Evolutionary conservation across 2,888 invertebrate genomes (phyloP).

Genomic region (Atherix ibis): DNA sequence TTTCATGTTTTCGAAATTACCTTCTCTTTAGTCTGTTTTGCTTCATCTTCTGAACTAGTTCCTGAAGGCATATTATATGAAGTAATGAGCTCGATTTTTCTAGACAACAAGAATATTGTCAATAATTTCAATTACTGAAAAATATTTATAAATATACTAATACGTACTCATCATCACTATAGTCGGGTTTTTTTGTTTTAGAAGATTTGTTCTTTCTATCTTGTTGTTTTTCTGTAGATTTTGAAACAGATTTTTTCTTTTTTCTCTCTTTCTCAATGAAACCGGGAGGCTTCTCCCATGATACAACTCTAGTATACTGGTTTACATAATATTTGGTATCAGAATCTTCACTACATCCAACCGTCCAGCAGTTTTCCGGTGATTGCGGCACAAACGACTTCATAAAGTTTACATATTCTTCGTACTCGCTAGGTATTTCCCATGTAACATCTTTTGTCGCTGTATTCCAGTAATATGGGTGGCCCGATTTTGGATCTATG

Average conservation of each 20-base stretch:
- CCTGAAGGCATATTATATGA: slow-evolving; percentile 38
- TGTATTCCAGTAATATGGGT: slow-evolving; percentile 48
- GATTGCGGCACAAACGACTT: slow-evolving; percentile 1
- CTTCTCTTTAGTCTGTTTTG: too few species aligned
- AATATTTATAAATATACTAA: not conserved
- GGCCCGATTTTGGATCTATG: slow-evolving; percentile 42
- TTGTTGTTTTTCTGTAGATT: slow-evolving; percentile 12
- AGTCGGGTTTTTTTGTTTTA: slow-evolving; percentile 18
- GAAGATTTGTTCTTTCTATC: slow-evolving; percentile 4
- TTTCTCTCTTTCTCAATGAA: slow-evolving; percentile 9
- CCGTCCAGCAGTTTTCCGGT: slow-evolving; percentile 7
- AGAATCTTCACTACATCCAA: slow-evolving; percentile 11
- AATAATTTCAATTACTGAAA: not conserved
- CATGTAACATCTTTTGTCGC: slow-evolving; percentile 47
- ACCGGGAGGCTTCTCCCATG: slow-evolving; percentile 13
- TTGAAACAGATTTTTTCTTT: slow-evolving; percentile 15
- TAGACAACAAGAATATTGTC: slow-evolving; percentile 17
- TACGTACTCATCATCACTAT: slow-evolving; percentile 34
- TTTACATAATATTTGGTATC: slow-evolving; percentile 13
- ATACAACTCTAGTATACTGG: slow-evolving; percentile 12
- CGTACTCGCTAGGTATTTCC: slow-evolving; percentile 40
- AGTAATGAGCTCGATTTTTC: slow-evolving; percentile 42
- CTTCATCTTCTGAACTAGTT: slow-evolving; percentile 29
- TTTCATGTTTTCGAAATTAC: slow-evolving; percentile 7
- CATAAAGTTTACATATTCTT: slow-evolving; percentile 10